Evolutionary conservation across 2,113 vertebrate species (phyloP).

Genomic region (Atractosteus spatula): DNA sequence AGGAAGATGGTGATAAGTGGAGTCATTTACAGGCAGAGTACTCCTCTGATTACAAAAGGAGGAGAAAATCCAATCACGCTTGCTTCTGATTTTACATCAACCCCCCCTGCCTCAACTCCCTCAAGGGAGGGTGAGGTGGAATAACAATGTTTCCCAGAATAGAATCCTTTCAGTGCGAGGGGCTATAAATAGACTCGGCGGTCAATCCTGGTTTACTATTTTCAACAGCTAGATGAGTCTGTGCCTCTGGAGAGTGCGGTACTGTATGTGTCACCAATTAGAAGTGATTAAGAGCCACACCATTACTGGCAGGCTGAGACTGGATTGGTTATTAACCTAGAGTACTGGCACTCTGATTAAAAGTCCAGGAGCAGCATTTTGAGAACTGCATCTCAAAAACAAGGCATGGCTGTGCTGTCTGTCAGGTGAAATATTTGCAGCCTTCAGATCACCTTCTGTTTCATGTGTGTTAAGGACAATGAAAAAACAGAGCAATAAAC

Average conservation of each 20-base stretch:
- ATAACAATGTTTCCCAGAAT: conserved; percentile 26
- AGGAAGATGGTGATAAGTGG: no score
- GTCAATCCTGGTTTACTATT: conserved; percentile 34
- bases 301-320: background rate
- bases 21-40: conserved; percentile 2
- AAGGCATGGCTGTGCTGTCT: no score
- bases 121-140: background rate
- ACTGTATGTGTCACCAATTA: conserved; percentile 31
- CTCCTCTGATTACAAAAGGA: background rate
- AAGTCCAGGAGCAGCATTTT: background rate
- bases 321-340: background rate
- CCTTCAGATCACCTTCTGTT: background rate
- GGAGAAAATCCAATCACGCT: conserved; percentile 29
- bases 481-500: background rate
- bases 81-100: conserved; percentile 4
- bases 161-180: conserved; percentile 13
- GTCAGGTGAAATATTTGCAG: background rate
- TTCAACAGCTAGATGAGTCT: conserved; percentile 31
- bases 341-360: conserved; percentile 11
- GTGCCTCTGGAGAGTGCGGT: conserved; percentile 6
- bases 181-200: conserved; percentile 20
- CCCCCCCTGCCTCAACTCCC: conserved; percentile 2
- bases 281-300: conserved; percentile 4
- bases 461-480: background rate
- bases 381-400: background rate